Base-by-base conservation (phyloP, 2,888 invertebrate genomes). In the Dendrolimus pini region DNA sequence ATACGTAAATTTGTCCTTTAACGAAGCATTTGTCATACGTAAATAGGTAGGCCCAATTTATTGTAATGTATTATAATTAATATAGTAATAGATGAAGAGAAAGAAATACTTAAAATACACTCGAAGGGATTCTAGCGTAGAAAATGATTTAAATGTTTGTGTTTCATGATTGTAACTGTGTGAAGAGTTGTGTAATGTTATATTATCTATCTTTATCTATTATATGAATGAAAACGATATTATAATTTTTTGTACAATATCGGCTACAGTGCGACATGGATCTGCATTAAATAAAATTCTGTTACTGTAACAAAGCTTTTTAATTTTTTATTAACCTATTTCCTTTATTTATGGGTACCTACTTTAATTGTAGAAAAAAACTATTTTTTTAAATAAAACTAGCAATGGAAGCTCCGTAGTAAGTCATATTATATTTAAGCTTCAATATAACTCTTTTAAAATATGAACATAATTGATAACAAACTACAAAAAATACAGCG, bases 231-330 rank as follows among this genome's bases (percentile, higher is more conserved):
- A 74, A 80, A 78, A 77, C 83, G 83, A 85, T 86, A 88, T 83
- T 83, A 83, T 87, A 78, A 85, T 88, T 89, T 81, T 90, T 89
- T 90, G 89, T 90, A 90, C 88, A 89, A 88, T 88, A 88, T 88
- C 85, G 83, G 88, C 89, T 88, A 85, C 78, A 88, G 85, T 86
- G 83, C 86, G 76, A 87, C 74, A 87, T 84, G 86, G 78, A 89
- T 83, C 83, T 87, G 87, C 89, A 90, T 90, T 83, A 83, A 89
- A 89, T 89, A 89, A 90, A 90, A 89, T 88, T 90, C 90, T 90
- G 90, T 90, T 90, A 90, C 89, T 85, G 85, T 88, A 89, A 30
- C 3, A 30, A 30, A 3, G 30, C 30, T 30, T 67, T 62, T 57
- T 59, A 63, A 70, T 68, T 63, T 80, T 77, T 78, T 80, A 74